A percentile compares a stretch with the other conserved stretches of the same genome.
phyloP scores from a whole-genome alignment of 2,888 invertebrate genomes.

The Platerodrilus igneus region DNA sequence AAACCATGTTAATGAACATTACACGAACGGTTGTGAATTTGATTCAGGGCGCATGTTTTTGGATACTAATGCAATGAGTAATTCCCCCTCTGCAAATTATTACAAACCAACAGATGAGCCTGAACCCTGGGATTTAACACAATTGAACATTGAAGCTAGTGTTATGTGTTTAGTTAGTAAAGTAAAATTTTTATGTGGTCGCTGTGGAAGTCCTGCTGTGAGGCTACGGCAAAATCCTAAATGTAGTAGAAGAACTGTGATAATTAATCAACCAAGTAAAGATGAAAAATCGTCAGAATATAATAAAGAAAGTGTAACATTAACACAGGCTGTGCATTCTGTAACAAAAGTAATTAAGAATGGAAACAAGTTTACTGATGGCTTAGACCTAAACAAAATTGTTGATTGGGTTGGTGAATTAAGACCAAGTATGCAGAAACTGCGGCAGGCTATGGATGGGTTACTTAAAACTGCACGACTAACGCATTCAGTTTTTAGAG shows the following conservation, averaged over 20 bases:
- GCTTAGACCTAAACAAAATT: constrained; percentile 63
- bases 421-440: constrained; percentile 74
- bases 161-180: constrained; percentile 82
- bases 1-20: constrained; percentile 22
- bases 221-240: constrained; percentile 53
- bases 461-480: constrained; percentile 69
- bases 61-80: constrained; percentile 51
- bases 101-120: constrained; percentile 77
- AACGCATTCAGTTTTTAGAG: constrained; percentile 77
- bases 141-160: constrained; percentile 81
- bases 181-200: constrained; percentile 72
- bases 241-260: constrained; percentile 31
- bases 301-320: constrained; percentile 36
- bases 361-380: constrained; percentile 70
- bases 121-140: constrained; percentile 81
- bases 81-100: constrained; percentile 69
- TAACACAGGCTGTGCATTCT: constrained; percentile 52
- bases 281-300: constrained; percentile 25
- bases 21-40: constrained; percentile 31
- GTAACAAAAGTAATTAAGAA: constrained; percentile 55
- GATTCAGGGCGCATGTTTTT: constrained; percentile 46
- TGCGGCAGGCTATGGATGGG: constrained; percentile 75
- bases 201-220: constrained; percentile 69
- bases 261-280: constrained; percentile 33
- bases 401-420: constrained; percentile 73